A percentile compares a stretch with the other conserved stretches of the same genome.
phyloP scores from a whole-genome alignment of 2,888 invertebrate genomes.

The Alloscopus bannaensis region DNA sequence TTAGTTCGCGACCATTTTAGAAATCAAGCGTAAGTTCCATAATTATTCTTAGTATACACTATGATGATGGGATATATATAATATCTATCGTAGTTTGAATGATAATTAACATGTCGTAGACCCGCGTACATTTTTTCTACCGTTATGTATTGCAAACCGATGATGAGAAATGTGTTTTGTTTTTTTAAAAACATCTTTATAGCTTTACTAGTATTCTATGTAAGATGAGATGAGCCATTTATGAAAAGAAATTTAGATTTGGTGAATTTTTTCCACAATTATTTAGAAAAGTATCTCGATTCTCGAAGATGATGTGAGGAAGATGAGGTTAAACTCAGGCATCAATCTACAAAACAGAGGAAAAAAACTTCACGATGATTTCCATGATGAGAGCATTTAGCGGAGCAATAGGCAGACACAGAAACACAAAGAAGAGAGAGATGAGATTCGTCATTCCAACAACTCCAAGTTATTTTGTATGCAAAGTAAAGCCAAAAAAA shows the following conservation, averaged over 20 bases:
- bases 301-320: slow-evolving; percentile 61
- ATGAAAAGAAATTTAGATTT: slow-evolving; percentile 48
- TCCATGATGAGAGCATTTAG: slow-evolving; percentile 32
- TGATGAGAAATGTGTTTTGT: no score
- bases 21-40: slow-evolving; percentile 56
- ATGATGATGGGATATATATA: no score
- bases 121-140: neutral
- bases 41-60: slow-evolving; percentile 35
- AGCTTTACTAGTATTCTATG: no score
- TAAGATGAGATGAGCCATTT: slow-evolving; percentile 8
- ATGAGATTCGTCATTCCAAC: slow-evolving; percentile 64
- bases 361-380: slow-evolving; percentile 28
- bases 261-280: slow-evolving; percentile 62
- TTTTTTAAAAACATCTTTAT: no score
- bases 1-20: slow-evolving; percentile 56
- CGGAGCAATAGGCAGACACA: slow-evolving; percentile 49
- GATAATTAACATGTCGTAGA: neutral
- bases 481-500: slow-evolving; percentile 8
- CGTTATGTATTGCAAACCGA: no score
- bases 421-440: slow-evolving; percentile 34
- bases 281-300: slow-evolving; percentile 59
- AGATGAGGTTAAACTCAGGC: slow-evolving; percentile 48
- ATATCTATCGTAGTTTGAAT: neutral
- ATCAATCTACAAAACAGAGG: slow-evolving; percentile 52
- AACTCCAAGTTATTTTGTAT: slow-evolving; percentile 37